Evolutionary conservation across 2,797 vertebrate species (phyloP), one percentile per base, ranked within the genome.

Genomic region (Geotrypetes seraphini): DNA sequence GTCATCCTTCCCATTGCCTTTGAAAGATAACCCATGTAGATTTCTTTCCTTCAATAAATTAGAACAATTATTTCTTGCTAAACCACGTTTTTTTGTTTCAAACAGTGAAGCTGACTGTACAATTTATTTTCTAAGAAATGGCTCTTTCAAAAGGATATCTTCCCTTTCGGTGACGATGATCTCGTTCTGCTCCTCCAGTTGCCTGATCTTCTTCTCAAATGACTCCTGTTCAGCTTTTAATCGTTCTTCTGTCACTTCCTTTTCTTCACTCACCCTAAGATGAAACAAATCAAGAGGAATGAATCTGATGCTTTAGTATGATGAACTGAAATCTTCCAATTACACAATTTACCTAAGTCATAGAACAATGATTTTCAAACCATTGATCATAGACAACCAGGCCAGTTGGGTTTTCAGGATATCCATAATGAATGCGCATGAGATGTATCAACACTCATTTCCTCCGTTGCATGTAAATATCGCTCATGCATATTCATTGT

Each of bases 211-310:
- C 74, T 77, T 84, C 62, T 96, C 92, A 63, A 95, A 97, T 0
- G 81, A 81, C 49, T 84, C 86, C 40, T 99, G 92, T 53, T 96
- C 90, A 11, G 88, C 74, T 71, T 81, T 89, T 45, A 95, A 73
- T 2, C 85, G 85, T 52, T 88, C 89, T 41, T 87, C 81, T 0
- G 92, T 95, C 61, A 90, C 89, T 30, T 97, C 92, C 57, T 95
- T 97, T 70, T 97, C 92, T 69, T 97, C 92, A 10, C 87, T 97
- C 45, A 96, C 81, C 72, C 95, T 98, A 32, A 63, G 50, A 39
- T 13, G 9, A 12, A 53, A 26, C n/a, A n/a, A n/a, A n/a, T n/a
- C n/a, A n/a, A n/a, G n/a, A n/a, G n/a, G n/a, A n/a, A n/a, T n/a
- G n/a, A n/a, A n/a, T n/a, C n/a, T n/a, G n/a, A n/a, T n/a, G n/a